phyloP scores from a whole-genome alignment of 2,888 invertebrate genomes.

The Furcula furcula region DNA sequence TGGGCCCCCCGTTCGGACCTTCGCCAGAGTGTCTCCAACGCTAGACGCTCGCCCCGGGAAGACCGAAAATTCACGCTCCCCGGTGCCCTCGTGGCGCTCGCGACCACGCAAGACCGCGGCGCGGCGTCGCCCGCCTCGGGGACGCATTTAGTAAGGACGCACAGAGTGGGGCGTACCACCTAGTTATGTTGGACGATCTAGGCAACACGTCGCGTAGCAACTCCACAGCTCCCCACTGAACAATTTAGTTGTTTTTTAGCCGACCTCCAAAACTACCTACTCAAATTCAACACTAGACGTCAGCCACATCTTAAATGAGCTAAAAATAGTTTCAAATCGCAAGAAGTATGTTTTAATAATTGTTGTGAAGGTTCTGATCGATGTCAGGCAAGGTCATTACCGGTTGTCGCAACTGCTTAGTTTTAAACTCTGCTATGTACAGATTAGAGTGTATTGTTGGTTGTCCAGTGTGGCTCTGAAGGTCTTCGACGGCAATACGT shows the following conservation, averaged over 20 bases:
- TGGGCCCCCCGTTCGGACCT: too few species aligned
- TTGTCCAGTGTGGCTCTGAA: conserved; percentile 41
- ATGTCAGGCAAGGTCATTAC: conserved; percentile 65
- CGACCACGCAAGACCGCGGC: too few species aligned
- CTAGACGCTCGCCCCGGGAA: too few species aligned
- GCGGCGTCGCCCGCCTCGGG: too few species aligned
- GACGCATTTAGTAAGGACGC: too few species aligned
- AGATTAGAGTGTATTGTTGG: conserved; percentile 45
- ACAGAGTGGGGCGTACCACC: too few species aligned
- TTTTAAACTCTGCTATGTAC: conserved; percentile 33
- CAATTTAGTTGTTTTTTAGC: not conserved
- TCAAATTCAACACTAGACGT: not conserved
- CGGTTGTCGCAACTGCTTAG: conserved; percentile 28
- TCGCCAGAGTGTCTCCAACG: too few species aligned
- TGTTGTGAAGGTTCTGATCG: conserved; percentile 56
- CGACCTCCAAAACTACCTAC: conserved; percentile 5
- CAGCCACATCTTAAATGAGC: not conserved
- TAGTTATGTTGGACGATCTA: too few species aligned
- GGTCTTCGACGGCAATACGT: conserved; percentile 46
- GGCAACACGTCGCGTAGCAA: too few species aligned
- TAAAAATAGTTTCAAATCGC: conserved; percentile 10
- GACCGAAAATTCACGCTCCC: too few species aligned
- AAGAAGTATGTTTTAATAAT: conserved; percentile 31
- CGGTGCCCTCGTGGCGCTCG: too few species aligned
- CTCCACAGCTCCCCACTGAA: conserved; percentile 7